Conservation (phyloP, 2,888 invertebrate species). For the Pristionchus fissidentatus region DNA sequence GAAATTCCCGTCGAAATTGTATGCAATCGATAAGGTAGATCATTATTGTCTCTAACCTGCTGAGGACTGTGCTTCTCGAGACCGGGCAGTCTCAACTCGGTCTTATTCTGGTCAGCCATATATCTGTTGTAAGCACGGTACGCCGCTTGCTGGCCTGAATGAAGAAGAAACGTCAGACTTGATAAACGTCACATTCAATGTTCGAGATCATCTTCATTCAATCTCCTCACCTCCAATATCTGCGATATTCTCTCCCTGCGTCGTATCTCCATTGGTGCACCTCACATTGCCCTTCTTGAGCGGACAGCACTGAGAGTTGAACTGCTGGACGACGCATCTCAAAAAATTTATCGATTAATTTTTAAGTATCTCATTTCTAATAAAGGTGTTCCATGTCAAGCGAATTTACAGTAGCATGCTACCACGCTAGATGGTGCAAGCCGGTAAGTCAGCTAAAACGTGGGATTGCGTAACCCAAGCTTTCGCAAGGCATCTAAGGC, state of each 20-base stretch:
- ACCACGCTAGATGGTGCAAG: too few species aligned
- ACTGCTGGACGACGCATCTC: slow-evolving; percentile 53
- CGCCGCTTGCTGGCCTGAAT: slow-evolving; percentile 66
- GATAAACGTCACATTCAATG: too few species aligned
- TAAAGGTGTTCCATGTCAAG: too few species aligned
- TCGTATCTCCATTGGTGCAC: slow-evolving; percentile 70
- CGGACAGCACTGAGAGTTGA: slow-evolving; percentile 66
- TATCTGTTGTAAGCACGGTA: slow-evolving; percentile 67
- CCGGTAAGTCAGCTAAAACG: too few species aligned
- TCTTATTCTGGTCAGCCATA: slow-evolving; percentile 56
- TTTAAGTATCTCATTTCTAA: too few species aligned
- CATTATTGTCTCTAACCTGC: slow-evolving; percentile 47
- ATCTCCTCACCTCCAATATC: slow-evolving; percentile 54
- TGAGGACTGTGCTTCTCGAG: slow-evolving; percentile 68
- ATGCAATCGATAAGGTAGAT: background rate
- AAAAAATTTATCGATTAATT: too few species aligned
- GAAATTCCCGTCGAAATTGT: too few species aligned
- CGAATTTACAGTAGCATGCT: too few species aligned
- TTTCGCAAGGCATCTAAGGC: too few species aligned
- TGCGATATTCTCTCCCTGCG: slow-evolving; percentile 72
- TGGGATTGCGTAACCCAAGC: too few species aligned
- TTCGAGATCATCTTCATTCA: too few species aligned
- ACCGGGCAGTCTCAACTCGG: slow-evolving; percentile 68
- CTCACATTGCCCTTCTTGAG: slow-evolving; percentile 69
- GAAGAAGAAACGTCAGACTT: background rate